Evolutionary conservation across 2,113 vertebrate species (phyloP), one percentile per base, ranked within the genome.

Genomic region (Campylomormyrus numenius): DNA sequence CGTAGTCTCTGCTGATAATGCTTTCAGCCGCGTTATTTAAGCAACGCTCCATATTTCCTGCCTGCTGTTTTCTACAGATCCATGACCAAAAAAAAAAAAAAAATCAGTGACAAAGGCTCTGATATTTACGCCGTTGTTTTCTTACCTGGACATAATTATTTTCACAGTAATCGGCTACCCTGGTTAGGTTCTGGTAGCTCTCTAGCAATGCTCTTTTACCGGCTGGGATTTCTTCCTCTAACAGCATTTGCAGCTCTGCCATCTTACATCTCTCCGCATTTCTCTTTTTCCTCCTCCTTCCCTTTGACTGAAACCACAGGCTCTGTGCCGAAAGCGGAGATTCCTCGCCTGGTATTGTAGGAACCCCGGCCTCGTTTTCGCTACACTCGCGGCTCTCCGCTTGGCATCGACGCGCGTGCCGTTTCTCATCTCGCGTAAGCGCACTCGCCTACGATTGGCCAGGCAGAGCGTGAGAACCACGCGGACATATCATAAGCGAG

Each of bases 181-280:
- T 96, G 90, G 97, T 98, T 84, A 99, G 97, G 93, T 99, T 99
- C 95, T 99, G 98, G 94, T 98, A 98, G 97, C 98, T 99, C 95
- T 99, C 97, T 90, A 98, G 96, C 50, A 99, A 96, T 90, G 98
- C 98, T 95, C 97, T 94, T 96, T 99, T 99, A 90, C 98, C 98
- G 90, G 97, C 98, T 87, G 98, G 98, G 94, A 99, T 99, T 95
- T 99, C 98, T 96, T 99, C 98, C 95, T 99, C 98, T 98, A 99
- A 94, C 94, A 99, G 96, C 98, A 99, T 99, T 97, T 99, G 98
- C 97, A 99, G 97, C 97, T 99, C 98, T 97, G 98, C 98, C 98
- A 99, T 99, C 97, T 98, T 99, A 96, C 97, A 96, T 96, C 96
- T 96, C 96, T 98, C 97, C 89, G 97, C 98, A 98, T 97, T 94